A percentile compares a stretch with the other conserved stretches of the same genome.
Conservation (phyloP, 2,888 invertebrate genomes). For the Branchipolynoe longqiensis region DNA sequence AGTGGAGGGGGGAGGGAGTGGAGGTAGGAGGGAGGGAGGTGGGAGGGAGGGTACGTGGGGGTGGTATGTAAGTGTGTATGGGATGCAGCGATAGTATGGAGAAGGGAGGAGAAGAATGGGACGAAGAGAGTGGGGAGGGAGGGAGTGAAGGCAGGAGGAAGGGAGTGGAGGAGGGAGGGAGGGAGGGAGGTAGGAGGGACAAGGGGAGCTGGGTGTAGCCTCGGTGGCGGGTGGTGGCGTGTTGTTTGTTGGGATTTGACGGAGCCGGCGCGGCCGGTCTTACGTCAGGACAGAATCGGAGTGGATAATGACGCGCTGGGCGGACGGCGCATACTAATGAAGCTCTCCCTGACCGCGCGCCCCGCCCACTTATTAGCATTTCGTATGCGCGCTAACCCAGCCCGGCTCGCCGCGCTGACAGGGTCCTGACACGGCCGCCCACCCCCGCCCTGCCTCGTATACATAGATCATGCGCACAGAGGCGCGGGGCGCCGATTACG, state of each 20-base stretch:
- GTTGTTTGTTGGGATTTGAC: conserved; percentile 13
- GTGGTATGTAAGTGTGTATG: neutral
- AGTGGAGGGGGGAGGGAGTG: neutral
- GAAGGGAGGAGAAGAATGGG: neutral
- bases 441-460: neutral
- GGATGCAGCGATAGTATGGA: neutral
- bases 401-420: neutral
- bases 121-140: neutral
- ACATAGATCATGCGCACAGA: no score
- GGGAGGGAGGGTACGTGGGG: neutral
- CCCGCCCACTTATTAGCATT: conserved; percentile 6
- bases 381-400: neutral
- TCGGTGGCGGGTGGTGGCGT: no score
- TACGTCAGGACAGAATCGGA: conserved; percentile 34
- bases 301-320: conserved; percentile 1
- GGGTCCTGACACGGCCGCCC: conserved; percentile 13
- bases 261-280: neutral
- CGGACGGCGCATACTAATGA: conserved; percentile 17
- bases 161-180: neutral
- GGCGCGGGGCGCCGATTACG: neutral
- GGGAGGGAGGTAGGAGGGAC: neutral
- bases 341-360: neutral
- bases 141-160: neutral
- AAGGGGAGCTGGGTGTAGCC: no score
- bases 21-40: neutral